Evolutionary conservation across 1,140 invertebrate species (phyloP), one percentile per base, ranked within the genome.

Genomic region (Cataglyphis hispanica): DNA sequence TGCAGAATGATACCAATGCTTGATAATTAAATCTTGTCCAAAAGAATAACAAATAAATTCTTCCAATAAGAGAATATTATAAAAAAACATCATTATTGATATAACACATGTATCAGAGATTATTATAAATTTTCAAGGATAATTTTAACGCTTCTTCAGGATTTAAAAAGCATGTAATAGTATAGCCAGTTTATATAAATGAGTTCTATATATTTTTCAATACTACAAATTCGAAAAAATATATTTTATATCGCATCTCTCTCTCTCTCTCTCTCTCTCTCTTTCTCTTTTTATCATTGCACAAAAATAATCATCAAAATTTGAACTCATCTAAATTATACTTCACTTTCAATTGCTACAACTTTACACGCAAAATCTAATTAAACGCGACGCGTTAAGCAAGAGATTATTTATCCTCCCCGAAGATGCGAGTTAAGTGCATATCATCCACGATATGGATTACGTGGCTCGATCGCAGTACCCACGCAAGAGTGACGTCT

Each of bases 81-180:
- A 37, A 58, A 72, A 72, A 72, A 58, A 72, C 3, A 40, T 64
- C 40, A 27, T 69, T 69, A 80, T 69, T 27, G 10, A 53, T 56
- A 34, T 81, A 70, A 72, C 25, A 80, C 31, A 50, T 50, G 19
- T 89, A 89, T 89, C 88, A 89, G 87, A 89, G 87, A 75, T 56
- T 61, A 84, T 86, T 61, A 66, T 89, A 72, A 89, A 34, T 78
- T 85, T 67, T n/a, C n/a, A 78, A 53, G 13, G 34, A n/a, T 61
- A 37, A 85, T 31, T 66, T 85, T 19, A 64, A 16, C 56, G 4
- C 5, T 40, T 43, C 34, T 34, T 78, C 7, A 25, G n/a, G 5
- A 25, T 25, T 64, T 53, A 16, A 50, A 16, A 50, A 50, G 4
- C 16, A 0, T 19, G 8, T 16, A 13, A 1, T 40, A 43, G n/a